Conservation (phyloP, 2,888 invertebrate genomes). For the Rapana venosa region DNA sequence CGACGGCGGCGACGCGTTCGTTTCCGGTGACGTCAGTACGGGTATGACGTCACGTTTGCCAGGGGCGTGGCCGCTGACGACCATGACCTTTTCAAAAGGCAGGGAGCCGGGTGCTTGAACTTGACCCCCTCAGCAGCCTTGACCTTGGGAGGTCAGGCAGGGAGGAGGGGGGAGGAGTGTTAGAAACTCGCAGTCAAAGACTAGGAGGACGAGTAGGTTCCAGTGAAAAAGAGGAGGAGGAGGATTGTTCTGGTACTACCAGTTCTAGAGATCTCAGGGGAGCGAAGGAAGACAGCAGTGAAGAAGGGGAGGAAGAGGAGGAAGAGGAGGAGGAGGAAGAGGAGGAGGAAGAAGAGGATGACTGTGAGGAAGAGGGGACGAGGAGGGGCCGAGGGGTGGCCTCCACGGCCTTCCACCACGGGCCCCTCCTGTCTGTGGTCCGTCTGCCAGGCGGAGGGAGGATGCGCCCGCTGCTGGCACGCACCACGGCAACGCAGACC, state of each 20-base stretch:
- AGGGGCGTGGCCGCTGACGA: not conserved
- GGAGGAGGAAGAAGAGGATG: not conserved
- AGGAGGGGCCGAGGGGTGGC: constrained; percentile 6
- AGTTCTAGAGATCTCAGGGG: too few species aligned
- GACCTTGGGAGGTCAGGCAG: too few species aligned
- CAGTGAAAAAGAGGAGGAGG: too few species aligned
- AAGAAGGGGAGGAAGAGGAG: not conserved
- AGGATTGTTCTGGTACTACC: too few species aligned
- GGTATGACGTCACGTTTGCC: not conserved
- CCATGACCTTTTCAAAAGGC: too few species aligned
- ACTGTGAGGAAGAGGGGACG: not conserved
- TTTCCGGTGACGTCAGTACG: constrained; percentile 23
- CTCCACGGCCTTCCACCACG: constrained; percentile 29
- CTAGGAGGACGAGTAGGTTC: too few species aligned
- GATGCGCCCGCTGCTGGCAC: constrained; percentile 41
- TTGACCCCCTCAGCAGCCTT: not conserved
- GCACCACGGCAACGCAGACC: constrained; percentile 67
- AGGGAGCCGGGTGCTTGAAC: not conserved
- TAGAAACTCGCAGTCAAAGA: not conserved
- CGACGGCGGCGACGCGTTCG: constrained; percentile 46
- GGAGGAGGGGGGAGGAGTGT: not conserved
- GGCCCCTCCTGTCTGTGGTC: constrained; percentile 8
- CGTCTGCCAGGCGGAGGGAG: constrained; percentile 26
- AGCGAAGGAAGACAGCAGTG: not conserved
- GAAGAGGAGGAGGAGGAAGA: not conserved